These are phyloP conservation scores for Solea senegalensis DNA, from an alignment of 2,113 vertebrate species.

Conservation along the genomic window DNA sequence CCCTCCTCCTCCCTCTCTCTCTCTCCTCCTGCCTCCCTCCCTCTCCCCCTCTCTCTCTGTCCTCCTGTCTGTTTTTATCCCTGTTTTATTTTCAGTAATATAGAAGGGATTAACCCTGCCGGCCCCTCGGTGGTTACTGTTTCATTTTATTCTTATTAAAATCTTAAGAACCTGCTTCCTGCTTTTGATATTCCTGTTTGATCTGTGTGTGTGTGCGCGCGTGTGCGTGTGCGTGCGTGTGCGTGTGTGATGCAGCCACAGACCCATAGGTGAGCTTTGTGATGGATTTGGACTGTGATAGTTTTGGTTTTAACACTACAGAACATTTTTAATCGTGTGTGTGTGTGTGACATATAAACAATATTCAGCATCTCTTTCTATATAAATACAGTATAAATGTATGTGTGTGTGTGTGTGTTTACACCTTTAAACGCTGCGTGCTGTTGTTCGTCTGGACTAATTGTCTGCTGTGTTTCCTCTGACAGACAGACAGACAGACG, in stretches of 20 bases:
- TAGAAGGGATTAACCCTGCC: conserved; percentile 97
- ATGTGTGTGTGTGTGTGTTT: conserved; percentile 4
- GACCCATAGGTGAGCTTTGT: conserved; percentile 67
- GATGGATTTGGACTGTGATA: conserved; percentile 68
- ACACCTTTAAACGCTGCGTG: conserved; percentile 30
- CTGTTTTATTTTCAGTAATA: conserved; percentile 93
- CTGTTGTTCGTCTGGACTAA: conserved; percentile 30
- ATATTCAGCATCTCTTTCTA: neutral
- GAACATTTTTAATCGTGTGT: conserved; percentile 32
- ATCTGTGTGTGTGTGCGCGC: conserved; percentile 68
- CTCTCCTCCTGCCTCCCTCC: too few species aligned
- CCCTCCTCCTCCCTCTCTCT: neutral
- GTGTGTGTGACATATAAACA: conserved; percentile 44
- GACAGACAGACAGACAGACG: conserved; percentile 56
- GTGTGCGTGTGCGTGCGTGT: conserved; percentile 42
- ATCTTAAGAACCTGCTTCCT: conserved; percentile 88
- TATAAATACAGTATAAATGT: too few species aligned
- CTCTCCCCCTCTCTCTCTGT: conserved; percentile 63
- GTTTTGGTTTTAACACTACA: conserved; percentile 24
- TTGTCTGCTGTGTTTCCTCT: conserved; percentile 53
- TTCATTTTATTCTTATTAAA: conserved; percentile 99
- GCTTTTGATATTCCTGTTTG: conserved; percentile 94
- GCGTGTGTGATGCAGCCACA: conserved; percentile 56
- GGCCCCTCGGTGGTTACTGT: conserved; percentile 93
- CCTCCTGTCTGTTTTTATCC: conserved; percentile 74